Evolutionary conservation across 30 jellyfish, hydroid and myxozoan genomes (phyloP), one percentile per base, ranked within the genome.

Genomic region (Chironex yamaguchii): DNA sequence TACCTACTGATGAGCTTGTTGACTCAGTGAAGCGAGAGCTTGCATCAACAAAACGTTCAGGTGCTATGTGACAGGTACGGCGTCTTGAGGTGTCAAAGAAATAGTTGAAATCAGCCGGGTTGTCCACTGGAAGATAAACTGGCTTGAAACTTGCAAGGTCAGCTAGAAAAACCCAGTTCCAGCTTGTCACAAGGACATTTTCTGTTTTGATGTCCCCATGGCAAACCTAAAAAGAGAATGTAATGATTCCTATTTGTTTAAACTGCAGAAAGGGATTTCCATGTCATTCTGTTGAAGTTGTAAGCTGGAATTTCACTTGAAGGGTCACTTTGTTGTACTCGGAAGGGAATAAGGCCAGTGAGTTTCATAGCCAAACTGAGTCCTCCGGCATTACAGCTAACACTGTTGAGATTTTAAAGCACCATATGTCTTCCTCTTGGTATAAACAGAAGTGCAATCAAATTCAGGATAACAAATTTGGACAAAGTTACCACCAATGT

Each of bases 71-170:
- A 86, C 99, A 95, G 0, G 96, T 85, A 29, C 98, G 91, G 49
- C 98, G 87, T 17, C 99, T 73, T 31, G 99, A 87, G 12, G 99
- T 95, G 67, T 95, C 99, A 67, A 95, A 95, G 76, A 95, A 95
- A 74, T 95, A 95, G 34, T 95, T 95, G 83, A 90, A 95, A 73
- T 95, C 98, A 12, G 98, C 97, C 13, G 98, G 99, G 79, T 89
- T 95, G 63, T 95, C 99, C 36, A 87, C 92, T 11, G 97, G 98
- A 34, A 95, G 89, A 62, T 77, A 83, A 52, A 91, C 99, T 62
- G 99, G 99, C 49, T 95, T 95, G 70, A 83, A 90, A 73, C 97
- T 90, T 0, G 99, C 97, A 34, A 95, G 52, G 74, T 95, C 99
- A 13, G 99, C 69, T 17, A 95, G 88, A 31, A 90, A 62, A 20